Evolutionary conservation across 2,888 invertebrate species (phyloP).

Genomic region (Thyatira batis): DNA sequence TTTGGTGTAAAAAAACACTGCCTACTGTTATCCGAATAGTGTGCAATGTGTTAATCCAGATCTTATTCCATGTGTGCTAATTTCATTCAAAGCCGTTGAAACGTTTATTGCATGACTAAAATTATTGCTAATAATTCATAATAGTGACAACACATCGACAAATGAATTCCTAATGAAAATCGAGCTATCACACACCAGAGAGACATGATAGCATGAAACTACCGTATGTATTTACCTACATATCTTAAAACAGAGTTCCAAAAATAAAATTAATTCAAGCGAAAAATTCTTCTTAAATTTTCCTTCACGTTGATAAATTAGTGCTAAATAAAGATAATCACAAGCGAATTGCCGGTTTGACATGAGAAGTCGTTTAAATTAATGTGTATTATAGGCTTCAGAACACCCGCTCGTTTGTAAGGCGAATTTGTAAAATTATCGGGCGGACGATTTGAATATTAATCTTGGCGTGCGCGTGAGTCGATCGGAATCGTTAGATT

Average conservation of each 20-base stretch:
- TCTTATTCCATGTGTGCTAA: too few relatives aligned
- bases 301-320: constrained; percentile 65
- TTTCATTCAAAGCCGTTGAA: too few relatives aligned
- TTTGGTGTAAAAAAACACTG: too few relatives aligned
- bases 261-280: constrained; percentile 24
- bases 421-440: constrained; percentile 78
- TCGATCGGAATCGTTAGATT: constrained; percentile 45
- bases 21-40: too few relatives aligned
- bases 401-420: constrained; percentile 68
- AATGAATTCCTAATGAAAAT: too few relatives aligned
- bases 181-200: too few relatives aligned
- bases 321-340: constrained; percentile 78
- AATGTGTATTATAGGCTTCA: constrained; percentile 77
- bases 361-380: constrained; percentile 73
- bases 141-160: too few relatives aligned
- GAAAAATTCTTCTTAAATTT: constrained; percentile 42
- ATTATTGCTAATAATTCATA: too few relatives aligned
- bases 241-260: background rate
- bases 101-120: too few relatives aligned
- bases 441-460: constrained; percentile 71
- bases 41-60: too few relatives aligned
- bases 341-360: constrained; percentile 74
- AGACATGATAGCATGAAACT: too few relatives aligned
- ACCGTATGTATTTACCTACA: too few relatives aligned
- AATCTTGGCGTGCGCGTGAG: constrained; percentile 56